phyloP scores from a whole-genome alignment of 2,888 invertebrate species.

The Tanytarsus gracilentus region DNA sequence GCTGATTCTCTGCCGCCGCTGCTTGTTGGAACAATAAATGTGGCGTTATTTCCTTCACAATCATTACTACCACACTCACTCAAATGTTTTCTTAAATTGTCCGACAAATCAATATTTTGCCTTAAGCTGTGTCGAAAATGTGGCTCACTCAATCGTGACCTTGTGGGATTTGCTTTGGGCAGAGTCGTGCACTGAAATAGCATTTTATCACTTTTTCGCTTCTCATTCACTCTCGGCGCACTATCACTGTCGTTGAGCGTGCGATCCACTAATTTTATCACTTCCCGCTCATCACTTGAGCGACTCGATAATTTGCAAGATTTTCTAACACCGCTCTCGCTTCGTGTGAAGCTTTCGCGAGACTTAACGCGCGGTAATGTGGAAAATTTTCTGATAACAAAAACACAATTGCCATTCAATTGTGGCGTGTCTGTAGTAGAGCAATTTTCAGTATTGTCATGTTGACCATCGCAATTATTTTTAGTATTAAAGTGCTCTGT shows the following conservation, averaged over 20 bases:
- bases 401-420: conserved; percentile 2
- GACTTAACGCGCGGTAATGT: conserved; percentile 6
- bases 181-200: neutral
- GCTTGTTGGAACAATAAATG: neutral
- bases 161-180: conserved; percentile 20
- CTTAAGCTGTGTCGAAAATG: conserved; percentile 16
- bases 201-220: neutral
- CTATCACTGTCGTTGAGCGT: neutral
- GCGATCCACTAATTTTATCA: neutral
- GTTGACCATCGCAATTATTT: neutral
- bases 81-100: neutral
- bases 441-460: neutral
- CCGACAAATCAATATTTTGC: conserved; percentile 1
- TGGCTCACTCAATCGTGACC: conserved; percentile 2
- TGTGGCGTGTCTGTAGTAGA: neutral
- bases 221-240: too few species aligned
- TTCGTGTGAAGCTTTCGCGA: neutral
- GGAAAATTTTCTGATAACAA: neutral
- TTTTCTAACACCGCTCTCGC: neutral
- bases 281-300: neutral
- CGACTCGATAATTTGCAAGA: neutral
- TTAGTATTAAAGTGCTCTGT: neutral
- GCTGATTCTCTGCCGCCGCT: neutral
- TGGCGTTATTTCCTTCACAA: conserved; percentile 2
- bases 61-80: conserved; percentile 4